Evolutionary conservation across 2,113 vertebrate species (phyloP).

Genomic region (Neopipo cinnamomea): DNA sequence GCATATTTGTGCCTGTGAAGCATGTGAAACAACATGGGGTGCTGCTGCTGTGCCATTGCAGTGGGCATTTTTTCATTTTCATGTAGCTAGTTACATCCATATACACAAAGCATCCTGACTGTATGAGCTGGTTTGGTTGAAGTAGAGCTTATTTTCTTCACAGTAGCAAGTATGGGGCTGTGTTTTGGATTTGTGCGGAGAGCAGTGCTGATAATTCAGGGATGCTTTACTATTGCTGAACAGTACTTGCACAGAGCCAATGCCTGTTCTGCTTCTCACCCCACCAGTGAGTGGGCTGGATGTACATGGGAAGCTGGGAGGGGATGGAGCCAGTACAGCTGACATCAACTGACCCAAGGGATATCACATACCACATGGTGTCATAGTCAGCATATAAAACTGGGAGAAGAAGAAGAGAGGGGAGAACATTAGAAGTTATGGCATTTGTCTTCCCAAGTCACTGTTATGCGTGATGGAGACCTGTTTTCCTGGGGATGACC

Average conservation of each 20-base stretch:
- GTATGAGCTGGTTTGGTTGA: neutral
- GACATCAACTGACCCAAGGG: neutral
- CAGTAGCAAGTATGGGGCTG: too few species aligned
- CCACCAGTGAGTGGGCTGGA: neutral
- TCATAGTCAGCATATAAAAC: neutral
- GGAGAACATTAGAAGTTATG: fast-evolving
- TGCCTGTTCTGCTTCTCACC: neutral
- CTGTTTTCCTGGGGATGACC: neutral
- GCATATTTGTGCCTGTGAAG: neutral
- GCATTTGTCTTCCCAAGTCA: neutral
- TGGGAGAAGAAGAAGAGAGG: neutral
- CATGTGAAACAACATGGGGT: neutral
- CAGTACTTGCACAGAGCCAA: neutral
- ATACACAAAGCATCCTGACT: neutral
- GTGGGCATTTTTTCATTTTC: neutral
- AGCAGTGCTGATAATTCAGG: neutral
- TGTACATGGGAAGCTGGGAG: neutral
- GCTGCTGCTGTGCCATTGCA: neutral
- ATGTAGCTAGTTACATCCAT: neutral
- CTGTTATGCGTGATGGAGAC: neutral
- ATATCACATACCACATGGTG: neutral
- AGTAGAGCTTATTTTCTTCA: neutral
- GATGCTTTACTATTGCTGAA: neutral
- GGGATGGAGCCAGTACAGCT: neutral
- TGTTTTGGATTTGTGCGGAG: neutral